Base-by-base conservation (phyloP, 2,797 vertebrate species). In the Sternotherus odoratus region DNA sequence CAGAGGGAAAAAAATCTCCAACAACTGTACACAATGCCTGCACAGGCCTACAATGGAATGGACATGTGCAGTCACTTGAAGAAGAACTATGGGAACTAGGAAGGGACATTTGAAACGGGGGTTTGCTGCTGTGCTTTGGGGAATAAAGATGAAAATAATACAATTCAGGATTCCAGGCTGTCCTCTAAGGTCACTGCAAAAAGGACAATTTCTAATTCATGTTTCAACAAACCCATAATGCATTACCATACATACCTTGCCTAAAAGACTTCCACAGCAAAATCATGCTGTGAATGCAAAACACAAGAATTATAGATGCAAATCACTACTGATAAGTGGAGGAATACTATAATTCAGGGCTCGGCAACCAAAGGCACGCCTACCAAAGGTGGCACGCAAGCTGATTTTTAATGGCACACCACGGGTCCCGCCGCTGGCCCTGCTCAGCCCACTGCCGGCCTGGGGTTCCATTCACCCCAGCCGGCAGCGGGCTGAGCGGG, bases 71-170 rank as follows among this genome's bases (percentile, higher is more conserved):
- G 36, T 36, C 63, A 21, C 63, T 66, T 3, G 4, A 36, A 66
- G n/a, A 36, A 66, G n/a, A 60, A 94, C 82, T 89, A 81, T 54
- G 53, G 16, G 8, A 39, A 94, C 66, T 95, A 88, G 93, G 53
- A 95, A 92, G 49, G 16, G 28, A 48, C 13, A 82, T 87, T 94
- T 95, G 79, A 79, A 92, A 93, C 94, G 88, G 74, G 74, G 53
- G 77, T 50, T 92, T 94, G 43, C 91, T 97, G 82, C 51, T 86
- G 3, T 93, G 87, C 96, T 96, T 89, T 95, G 91, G 95, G 88
- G 95, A 97, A 95, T 93, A 95, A 85, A 95, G 92, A 96, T 97
- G 89, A 96, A 96, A 97, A 96, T 96, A 97, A 97, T 96, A 97
- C 95, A 97, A 93, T 89, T 93, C 94, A 96, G 89, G 66, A 97